phyloP scores from a whole-genome alignment of 2,113 vertebrate genomes.

The Oreochromis aureus region DNA sequence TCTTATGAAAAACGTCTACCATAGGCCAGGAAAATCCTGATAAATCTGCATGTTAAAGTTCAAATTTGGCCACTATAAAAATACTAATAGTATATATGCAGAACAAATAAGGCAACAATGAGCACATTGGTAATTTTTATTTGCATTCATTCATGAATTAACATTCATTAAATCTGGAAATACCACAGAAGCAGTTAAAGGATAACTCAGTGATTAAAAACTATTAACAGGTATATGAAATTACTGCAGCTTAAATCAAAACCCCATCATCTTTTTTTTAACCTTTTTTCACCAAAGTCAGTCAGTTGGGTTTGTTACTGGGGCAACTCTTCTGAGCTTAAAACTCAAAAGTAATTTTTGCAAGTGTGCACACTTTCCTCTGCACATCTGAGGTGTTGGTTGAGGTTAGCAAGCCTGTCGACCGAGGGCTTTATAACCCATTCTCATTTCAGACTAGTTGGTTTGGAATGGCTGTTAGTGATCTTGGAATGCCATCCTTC shows the following conservation, averaged over 20 bases:
- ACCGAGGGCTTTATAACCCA: neutral
- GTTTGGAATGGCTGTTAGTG: neutral
- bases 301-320: neutral
- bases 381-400: neutral
- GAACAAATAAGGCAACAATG: neutral
- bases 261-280: neutral
- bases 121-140: too few relatives aligned
- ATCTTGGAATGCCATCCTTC: neutral
- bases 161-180: neutral
- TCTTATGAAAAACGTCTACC: neutral
- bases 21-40: neutral
- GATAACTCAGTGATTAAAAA: neutral
- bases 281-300: neutral
- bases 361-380: neutral
- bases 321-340: neutral
- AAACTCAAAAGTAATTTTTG: neutral
- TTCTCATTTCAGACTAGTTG: neutral
- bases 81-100: neutral
- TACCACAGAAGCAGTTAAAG: neutral
- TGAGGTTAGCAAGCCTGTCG: neutral
- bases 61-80: neutral
- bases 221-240: neutral
- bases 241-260: neutral
- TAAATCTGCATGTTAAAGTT: neutral
- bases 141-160: neutral